Evolutionary conservation across 2,113 vertebrate species (phyloP), one percentile per base, ranked within the genome.

Genomic region (Stegastes partitus): DNA sequence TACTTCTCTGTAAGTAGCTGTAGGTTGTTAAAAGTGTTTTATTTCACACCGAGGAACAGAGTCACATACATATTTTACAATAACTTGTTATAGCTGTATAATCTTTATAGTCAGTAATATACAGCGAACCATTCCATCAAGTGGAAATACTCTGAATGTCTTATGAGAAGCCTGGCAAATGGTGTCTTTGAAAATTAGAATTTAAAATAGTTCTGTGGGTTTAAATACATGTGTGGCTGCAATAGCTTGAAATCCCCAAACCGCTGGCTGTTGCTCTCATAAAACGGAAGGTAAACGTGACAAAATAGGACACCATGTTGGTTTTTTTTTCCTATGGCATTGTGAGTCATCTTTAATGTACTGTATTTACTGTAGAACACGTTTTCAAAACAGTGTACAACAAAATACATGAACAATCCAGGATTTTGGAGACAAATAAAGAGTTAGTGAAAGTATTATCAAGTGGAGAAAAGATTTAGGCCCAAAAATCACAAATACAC

Each of bases 321-420:
- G n/a, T 53, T 4, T 42, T 14, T 53, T 54, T 61, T 51, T 9
- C 7, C 8, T 8, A 54, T 28, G 67, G 4, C 18, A 4, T 44
- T 42, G 18, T 31, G 2, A 16, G 8, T 19, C 11, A 61, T 59
- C 26, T 83, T 89, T 78, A 69, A 69, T 79, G 37, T 19, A 39
- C 4, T 19, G 2, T 31, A 31, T 31, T 59, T 51, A 55, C 11
- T 65, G 14, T 44, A 31, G 0, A 63, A 21, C 16, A 73, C 14
- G 9, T n/a, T 15, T 47, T 73, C 4, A 53, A 58, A 57, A 34
- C 8, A 15, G 64, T 16, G 39, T 11, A 53, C 2, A 80, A n/a
- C 7, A 3, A 58, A 58, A 28, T 37, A 25, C 23, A 44, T 42
- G n/a, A 64, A 45, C 18, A 64, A 4, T 50, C 16, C 42, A 42